Percentiles rank a stretch among this genome's conserved stretches.
phyloP scores from a whole-genome alignment of 2,113 vertebrate species.

The Garra rufa region DNA sequence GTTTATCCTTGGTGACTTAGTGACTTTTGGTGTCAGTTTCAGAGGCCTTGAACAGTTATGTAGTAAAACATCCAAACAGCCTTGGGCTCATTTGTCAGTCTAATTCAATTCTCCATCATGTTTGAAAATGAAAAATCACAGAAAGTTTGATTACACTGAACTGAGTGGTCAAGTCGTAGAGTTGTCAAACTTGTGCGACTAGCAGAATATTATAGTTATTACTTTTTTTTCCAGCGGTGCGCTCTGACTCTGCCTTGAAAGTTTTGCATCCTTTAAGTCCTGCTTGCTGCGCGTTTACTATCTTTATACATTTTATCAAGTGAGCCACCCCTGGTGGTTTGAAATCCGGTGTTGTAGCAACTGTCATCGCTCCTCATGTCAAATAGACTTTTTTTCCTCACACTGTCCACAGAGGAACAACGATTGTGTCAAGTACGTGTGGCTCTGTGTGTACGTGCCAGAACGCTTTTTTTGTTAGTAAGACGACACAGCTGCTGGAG shows the following conservation, averaged over 20 bases:
- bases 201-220: not conserved
- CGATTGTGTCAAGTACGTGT: conserved; percentile 17
- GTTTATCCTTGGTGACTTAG: not conserved
- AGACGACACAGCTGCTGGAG: conserved; percentile 17
- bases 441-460: conserved; percentile 14
- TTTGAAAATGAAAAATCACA: not conserved
- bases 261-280: not conserved
- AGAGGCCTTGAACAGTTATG: not conserved
- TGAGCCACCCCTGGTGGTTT: conserved; percentile 13
- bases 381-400: conserved; percentile 36
- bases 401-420: not conserved
- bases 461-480: not conserved
- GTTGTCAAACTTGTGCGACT: not conserved
- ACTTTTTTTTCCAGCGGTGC: not conserved
- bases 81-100: not conserved
- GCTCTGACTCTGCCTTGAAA: not conserved
- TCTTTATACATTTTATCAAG: not conserved
- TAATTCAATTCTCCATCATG: not conserved
- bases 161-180: not conserved
- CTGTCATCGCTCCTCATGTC: conserved; percentile 35
- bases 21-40: not conserved
- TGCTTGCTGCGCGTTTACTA: not conserved
- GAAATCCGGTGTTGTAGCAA: conserved; percentile 36
- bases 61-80: not conserved
- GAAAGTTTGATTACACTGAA: not conserved